phyloP scores from a whole-genome alignment of 2,113 vertebrate genomes.

The Nettapus auritus region DNA sequence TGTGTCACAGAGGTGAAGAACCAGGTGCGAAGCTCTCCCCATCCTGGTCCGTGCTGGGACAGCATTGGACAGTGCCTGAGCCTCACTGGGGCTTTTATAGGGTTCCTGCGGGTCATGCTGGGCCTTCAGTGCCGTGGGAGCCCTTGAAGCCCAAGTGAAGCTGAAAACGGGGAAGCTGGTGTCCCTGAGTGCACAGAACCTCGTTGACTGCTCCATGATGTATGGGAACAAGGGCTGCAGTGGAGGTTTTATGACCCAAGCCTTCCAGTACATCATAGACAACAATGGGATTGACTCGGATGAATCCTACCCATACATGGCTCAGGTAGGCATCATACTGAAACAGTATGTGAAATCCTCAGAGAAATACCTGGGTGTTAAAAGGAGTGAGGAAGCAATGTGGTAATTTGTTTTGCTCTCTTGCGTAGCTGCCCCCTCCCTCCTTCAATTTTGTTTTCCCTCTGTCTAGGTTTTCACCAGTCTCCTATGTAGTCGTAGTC shows the following conservation, averaged over 20 bases:
- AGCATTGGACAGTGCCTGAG: neutral
- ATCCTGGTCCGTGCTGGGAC: neutral
- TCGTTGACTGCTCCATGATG: constrained; percentile 82
- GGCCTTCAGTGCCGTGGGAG: constrained; percentile 87
- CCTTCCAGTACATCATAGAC: constrained; percentile 84
- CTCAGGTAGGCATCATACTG: constrained; percentile 64
- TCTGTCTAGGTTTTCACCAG: accelerated
- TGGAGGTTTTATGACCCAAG: constrained; percentile 80
- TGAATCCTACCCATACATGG: constrained; percentile 84
- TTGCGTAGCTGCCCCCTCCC: accelerated
- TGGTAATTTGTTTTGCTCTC: accelerated
- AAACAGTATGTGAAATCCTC: accelerated
- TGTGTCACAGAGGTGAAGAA: constrained; percentile 82
- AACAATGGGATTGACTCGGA: constrained; percentile 88
- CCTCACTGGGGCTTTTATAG: constrained; percentile 49
- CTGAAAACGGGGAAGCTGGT: constrained; percentile 78
- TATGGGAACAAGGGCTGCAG: constrained; percentile 82
- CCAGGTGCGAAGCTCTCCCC: constrained; percentile 74
- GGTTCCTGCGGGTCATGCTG: constrained; percentile 85
- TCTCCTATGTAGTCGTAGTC: neutral
- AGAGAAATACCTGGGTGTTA: accelerated
- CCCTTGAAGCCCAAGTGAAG: constrained; percentile 85
- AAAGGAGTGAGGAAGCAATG: accelerated
- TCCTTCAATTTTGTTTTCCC: neutral
- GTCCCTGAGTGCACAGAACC: constrained; percentile 86